These are phyloP conservation scores for Ictidomys tridecemlineatus DNA, from an alignment of 2,113 vertebrate genomes.

Conservation along the genomic window DNA sequence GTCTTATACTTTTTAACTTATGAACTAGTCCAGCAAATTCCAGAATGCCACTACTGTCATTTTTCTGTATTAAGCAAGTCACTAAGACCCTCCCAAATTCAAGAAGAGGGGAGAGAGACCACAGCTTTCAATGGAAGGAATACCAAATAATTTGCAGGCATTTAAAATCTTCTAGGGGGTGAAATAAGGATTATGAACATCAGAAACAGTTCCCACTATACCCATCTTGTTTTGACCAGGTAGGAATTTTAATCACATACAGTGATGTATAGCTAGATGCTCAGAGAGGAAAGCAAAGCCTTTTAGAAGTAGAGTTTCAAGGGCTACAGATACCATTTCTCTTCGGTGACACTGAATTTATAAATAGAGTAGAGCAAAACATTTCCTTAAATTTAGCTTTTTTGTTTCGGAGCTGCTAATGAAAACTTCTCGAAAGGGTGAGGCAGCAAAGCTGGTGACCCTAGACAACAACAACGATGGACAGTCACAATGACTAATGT, in stretches of 20 bases:
- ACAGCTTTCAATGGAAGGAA: neutral
- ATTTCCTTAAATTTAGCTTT: neutral
- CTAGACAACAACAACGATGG: neutral
- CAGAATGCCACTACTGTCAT: neutral
- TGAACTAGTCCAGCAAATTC: neutral
- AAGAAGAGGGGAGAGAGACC: neutral
- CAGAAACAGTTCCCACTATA: neutral
- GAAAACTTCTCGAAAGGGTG: neutral
- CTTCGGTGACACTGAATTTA: neutral
- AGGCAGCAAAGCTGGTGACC: neutral
- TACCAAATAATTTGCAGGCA: neutral
- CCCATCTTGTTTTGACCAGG: neutral
- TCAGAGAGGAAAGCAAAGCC: neutral
- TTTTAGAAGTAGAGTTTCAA: neutral
- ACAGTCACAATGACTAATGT: neutral
- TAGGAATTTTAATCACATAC: neutral
- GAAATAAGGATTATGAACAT: neutral
- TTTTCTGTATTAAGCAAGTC: neutral
- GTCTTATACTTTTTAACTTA: neutral
- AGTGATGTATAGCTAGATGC: neutral
- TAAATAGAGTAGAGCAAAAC: neutral
- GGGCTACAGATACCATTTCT: neutral
- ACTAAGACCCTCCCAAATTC: neutral
- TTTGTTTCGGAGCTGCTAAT: neutral
- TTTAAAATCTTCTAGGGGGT: neutral